phyloP scores from a whole-genome alignment of 1,140 invertebrate species.

The Galleria mellonella region DNA sequence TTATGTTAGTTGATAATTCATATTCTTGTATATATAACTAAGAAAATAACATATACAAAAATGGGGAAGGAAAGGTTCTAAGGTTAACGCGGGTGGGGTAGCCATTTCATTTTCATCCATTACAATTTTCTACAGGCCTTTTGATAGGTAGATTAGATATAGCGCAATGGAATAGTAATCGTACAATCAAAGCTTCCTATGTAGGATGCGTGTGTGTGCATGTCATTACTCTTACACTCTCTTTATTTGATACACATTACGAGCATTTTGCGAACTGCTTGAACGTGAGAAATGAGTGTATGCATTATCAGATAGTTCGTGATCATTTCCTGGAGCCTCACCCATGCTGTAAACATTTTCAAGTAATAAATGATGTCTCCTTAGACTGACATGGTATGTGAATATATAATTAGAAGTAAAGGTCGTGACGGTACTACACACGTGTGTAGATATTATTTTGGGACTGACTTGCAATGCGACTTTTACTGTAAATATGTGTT shows the following conservation, averaged over 20 bases:
- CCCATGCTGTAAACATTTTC: too few relatives aligned
- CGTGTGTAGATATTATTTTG: not conserved
- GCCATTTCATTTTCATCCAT: too few relatives aligned
- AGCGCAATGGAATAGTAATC: not conserved
- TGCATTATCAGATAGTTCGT: constrained; percentile 12
- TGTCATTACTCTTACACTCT: too few relatives aligned
- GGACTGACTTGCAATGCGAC: not conserved
- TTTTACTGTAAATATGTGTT: constrained; percentile 1
- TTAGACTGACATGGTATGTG: not conserved
- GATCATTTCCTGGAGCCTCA: not conserved
- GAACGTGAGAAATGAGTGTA: constrained; percentile 29
- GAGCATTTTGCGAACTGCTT: not conserved
- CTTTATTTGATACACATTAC: too few relatives aligned
- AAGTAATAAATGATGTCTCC: too few relatives aligned
- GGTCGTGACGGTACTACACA: not conserved
- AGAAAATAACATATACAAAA: too few relatives aligned
- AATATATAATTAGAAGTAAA: constrained; percentile 1
- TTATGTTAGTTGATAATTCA: too few relatives aligned
- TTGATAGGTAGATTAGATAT: too few relatives aligned
- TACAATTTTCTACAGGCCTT: too few relatives aligned
- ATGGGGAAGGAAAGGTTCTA: too few relatives aligned
- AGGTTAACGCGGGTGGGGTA: too few relatives aligned
- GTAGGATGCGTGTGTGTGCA: not conserved
- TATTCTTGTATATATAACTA: too few relatives aligned
- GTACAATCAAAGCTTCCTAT: not conserved